Base-by-base conservation (phyloP, 2,888 invertebrate genomes). In the Morpho helenor region DNA sequence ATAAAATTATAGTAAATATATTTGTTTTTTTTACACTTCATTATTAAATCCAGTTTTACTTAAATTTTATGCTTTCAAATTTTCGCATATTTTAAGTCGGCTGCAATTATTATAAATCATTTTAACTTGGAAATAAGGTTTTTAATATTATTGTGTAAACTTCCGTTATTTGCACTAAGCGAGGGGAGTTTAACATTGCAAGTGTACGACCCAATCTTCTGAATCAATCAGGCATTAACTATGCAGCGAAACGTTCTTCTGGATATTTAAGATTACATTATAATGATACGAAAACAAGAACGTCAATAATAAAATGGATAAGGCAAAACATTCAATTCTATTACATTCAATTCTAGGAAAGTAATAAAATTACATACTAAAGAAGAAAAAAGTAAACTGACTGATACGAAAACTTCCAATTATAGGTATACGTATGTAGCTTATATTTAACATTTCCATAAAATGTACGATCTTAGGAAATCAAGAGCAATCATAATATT, bases 261-360 rank as follows among this genome's bases (percentile, higher is more conserved):
- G 55, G 45, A 46, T 48, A 31, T 59, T 59, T 55, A 59, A 54
- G 59, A 59, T 55, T 55, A 51, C 55, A 59, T 55, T 55, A 51
- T 51, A 55, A 74, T 73, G 56, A 74, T 78, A 76, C 77, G 31
- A 31, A 31, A 31, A 31, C 31, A 5, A 31, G 79, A 79, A 77
- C 79, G 72, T 68, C 42, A 23, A 22, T 23, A 42, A 66, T 71
- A 69, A 54, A 45, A 10, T 49, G 47, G 51, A 58, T 62, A 48
- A 48, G 3, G 41, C 51, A 47, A 80, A 83, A 83, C 78, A 79
- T 79, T 74, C 70, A 53, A 53, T 39, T 53, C 43, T 43, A 43
- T 43, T 8, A 7, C 8, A 42, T 8, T 42, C 7, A 43, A 3
- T 9, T 43, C 2, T n/a, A 7, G 43, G 43, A 43, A 3, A 43